Percentiles rank a stretch among this genome's conserved stretches.
Evolutionary conservation across 1,140 invertebrate genomes (phyloP).

Genomic region (Stegodyphus mimosarum): DNA sequence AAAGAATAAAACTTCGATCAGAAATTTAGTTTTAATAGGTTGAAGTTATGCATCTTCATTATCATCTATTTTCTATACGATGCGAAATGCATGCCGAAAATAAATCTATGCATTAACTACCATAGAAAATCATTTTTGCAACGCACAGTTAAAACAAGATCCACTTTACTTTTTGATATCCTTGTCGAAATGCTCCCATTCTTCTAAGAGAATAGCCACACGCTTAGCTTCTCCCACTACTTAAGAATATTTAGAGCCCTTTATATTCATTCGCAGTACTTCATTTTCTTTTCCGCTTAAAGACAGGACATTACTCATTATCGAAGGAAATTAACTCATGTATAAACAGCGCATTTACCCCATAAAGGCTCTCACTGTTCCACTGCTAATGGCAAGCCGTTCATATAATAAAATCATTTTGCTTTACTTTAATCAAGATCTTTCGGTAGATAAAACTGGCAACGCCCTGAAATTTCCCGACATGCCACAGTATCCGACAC

Average conservation of each 20-base stretch:
- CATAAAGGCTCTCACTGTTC: slow-evolving; percentile 37
- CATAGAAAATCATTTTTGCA: no score
- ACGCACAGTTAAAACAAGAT: no score
- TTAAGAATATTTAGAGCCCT: background rate
- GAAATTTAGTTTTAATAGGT: no score
- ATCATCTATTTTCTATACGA: no score
- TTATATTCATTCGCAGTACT: slow-evolving; percentile 39
- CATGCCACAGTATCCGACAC: slow-evolving; percentile 30
- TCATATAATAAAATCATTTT: slow-evolving; percentile 55
- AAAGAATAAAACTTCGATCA: no score
- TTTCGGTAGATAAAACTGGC: slow-evolving; percentile 48
- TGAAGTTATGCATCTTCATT: no score
- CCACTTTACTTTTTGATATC: no score
- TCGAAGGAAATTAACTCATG: slow-evolving; percentile 40
- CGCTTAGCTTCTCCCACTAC: no score
- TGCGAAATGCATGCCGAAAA: no score
- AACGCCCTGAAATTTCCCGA: slow-evolving; percentile 56
- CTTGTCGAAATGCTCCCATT: no score
- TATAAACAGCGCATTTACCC: slow-evolving; percentile 48
- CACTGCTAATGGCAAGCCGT: slow-evolving; percentile 12
- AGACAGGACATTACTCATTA: slow-evolving; percentile 43
- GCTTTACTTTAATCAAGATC: slow-evolving; percentile 55
- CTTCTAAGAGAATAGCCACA: no score
- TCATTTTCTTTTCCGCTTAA: slow-evolving; percentile 12
- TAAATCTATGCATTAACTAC: no score